A percentile compares a stretch with the other conserved stretches of the same genome.
Evolutionary conservation across 2,888 invertebrate genomes (phyloP).

Genomic region (Mesorhabditis belari): DNA sequence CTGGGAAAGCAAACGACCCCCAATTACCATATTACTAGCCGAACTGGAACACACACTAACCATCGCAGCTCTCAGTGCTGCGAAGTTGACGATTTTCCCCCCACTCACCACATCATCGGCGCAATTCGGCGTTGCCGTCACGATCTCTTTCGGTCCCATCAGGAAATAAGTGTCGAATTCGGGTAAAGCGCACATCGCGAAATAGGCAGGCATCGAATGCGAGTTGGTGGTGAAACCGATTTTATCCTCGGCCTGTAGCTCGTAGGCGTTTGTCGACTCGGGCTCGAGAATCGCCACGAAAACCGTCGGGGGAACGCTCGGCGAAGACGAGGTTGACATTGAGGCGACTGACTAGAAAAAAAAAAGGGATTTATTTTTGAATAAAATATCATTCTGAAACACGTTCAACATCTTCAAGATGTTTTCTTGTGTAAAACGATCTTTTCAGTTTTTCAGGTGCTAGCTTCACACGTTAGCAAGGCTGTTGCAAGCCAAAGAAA

Average conservation of each 20-base stretch:
- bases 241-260: conserved; percentile 3
- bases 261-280: background rate
- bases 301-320: background rate
- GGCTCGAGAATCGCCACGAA: background rate
- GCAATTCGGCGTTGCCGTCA: conserved; percentile 19
- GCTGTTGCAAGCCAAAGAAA: too few relatives aligned
- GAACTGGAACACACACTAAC: too few relatives aligned
- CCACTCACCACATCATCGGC: background rate
- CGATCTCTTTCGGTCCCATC: conserved; percentile 34
- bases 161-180: conserved; percentile 41
- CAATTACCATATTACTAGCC: too few relatives aligned
- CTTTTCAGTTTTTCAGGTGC: too few relatives aligned
- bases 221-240: conserved; percentile 1
- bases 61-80: too few relatives aligned
- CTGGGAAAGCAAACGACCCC: too few relatives aligned
- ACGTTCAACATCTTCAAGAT: too few relatives aligned
- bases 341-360: background rate
- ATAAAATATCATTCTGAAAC: too few relatives aligned
- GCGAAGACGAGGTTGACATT: background rate
- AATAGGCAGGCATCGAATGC: conserved; percentile 17
- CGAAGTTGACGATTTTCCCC: too few relatives aligned
- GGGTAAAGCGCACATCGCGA: conserved; percentile 23
- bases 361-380: background rate
- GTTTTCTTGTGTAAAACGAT: too few relatives aligned
- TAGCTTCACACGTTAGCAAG: too few relatives aligned